Base-by-base conservation (phyloP, 2,113 vertebrate genomes). In the Leucopternis melanops region DNA sequence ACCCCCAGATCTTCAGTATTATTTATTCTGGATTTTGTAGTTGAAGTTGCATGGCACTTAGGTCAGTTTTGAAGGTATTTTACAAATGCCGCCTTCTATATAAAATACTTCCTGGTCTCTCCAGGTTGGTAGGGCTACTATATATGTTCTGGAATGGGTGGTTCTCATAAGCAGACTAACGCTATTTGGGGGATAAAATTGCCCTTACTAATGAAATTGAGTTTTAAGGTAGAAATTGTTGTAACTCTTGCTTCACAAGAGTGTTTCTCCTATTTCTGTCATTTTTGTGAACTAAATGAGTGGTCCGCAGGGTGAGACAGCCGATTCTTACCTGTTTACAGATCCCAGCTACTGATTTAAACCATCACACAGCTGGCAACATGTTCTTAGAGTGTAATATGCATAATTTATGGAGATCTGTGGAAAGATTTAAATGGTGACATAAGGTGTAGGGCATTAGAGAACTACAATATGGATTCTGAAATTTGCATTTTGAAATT, bases 1-100 rank as follows among this genome's bases (percentile, higher is more conserved):
- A n/a, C 6, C 8, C 15, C 16, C 15, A 62, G 4, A 57, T 86
- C 11, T 57, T 80, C 26, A 50, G 40, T 38, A 16, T 11, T 47
- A 18, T 19, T 80, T 86, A 29, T 62, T 95, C 47, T 1, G 5
- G 70, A 47, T 57, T 54, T n/a, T 0, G 0, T 44, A 32, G 45
- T 13, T 81, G 40, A 82, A 19, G 65, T 73, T 87, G 25, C 23
- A 14, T 36, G 11, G 25, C 6, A 22, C 45, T 55, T 58, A 13
- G 13, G 27, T 50, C 26, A 57, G 8, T 44, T 84, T 40, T 27
- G 21, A 47, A 47, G 45, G 14, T 70, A 9, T 83, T 54, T 32
- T 74, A 6, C 34, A 57, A 70, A 90, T 94, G 29, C 40, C 10
- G 36, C 38, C 42, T 58, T 32, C 32, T 74, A 2, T 21, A 13